Evolutionary conservation across 2,797 vertebrate species (phyloP).

Genomic region (Parauchenoglanis punctatus): DNA sequence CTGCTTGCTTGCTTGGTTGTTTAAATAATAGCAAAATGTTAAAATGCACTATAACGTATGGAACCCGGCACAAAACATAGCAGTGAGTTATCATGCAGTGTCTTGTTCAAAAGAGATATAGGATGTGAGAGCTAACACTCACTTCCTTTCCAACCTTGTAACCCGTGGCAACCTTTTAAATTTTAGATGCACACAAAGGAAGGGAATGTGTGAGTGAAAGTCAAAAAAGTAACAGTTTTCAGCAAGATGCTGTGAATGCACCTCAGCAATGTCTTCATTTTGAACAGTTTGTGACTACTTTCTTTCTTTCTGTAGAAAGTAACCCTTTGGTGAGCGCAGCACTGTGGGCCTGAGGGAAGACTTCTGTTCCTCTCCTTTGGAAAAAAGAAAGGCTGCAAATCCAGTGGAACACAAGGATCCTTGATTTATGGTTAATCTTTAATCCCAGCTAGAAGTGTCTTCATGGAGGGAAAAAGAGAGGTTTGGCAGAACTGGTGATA

Average conservation of each 20-base stretch:
- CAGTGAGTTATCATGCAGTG: constrained; percentile 44
- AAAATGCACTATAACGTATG: background rate
- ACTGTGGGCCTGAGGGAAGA: constrained; percentile 67
- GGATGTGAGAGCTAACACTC: constrained; percentile 52
- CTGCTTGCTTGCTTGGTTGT: too few relatives aligned
- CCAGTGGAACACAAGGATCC: constrained; percentile 67
- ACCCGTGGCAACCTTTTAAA: constrained; percentile 66
- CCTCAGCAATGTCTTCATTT: constrained; percentile 36
- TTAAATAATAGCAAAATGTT: background rate
- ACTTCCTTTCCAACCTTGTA: constrained; percentile 65
- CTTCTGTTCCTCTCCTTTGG: constrained; percentile 66
- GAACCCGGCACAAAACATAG: constrained; percentile 4
- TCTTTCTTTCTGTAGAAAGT: constrained; percentile 75
- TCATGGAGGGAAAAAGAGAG: constrained; percentile 52
- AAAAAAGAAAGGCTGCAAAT: constrained; percentile 69
- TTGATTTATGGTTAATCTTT: constrained; percentile 40
- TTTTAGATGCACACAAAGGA: constrained; percentile 53
- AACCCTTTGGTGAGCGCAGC: constrained; percentile 64
- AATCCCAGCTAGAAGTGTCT: constrained; percentile 42
- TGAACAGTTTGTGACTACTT: constrained; percentile 61
- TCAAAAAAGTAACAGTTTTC: constrained; percentile 46
- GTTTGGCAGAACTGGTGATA: constrained; percentile 57
- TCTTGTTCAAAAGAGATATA: constrained; percentile 53
- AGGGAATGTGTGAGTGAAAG: constrained; percentile 35
- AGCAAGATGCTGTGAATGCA: constrained; percentile 63